phyloP scores from a whole-genome alignment of 2,113 vertebrate species.

The Lepus timidus region DNA sequence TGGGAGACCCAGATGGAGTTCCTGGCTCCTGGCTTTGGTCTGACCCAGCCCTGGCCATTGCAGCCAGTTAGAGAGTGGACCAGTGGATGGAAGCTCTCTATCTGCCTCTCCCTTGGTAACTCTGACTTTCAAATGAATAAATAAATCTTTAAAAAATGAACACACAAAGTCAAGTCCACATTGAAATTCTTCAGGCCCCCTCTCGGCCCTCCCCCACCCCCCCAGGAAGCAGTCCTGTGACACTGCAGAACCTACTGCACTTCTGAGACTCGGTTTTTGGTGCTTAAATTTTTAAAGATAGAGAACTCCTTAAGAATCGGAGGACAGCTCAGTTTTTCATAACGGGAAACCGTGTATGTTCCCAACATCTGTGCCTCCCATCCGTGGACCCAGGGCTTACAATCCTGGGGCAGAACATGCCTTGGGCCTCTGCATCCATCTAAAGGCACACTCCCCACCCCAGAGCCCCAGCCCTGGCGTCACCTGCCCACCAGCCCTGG shows the following conservation, averaged over 20 bases:
- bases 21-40: too few relatives aligned
- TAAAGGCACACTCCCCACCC: background rate
- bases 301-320: background rate
- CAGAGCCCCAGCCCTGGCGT: background rate
- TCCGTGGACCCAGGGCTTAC: background rate
- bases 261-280: background rate
- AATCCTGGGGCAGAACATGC: too few relatives aligned
- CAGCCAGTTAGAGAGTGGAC: too few relatives aligned
- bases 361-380: fast-evolving
- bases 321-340: background rate
- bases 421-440: background rate
- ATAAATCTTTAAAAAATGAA: too few relatives aligned
- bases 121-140: too few relatives aligned
- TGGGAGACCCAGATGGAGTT: too few relatives aligned
- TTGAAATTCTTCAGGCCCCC: background rate
- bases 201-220: too few relatives aligned
- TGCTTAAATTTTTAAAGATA: background rate
- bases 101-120: too few relatives aligned
- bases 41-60: too few relatives aligned
- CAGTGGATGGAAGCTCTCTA: too few relatives aligned
- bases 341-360: background rate
- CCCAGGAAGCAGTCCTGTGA: background rate
- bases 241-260: background rate
- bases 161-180: background rate
- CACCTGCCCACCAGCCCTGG: background rate